Percentiles rank a stretch among this genome's conserved stretches.
Evolutionary conservation across 2,888 invertebrate species (phyloP).

Genomic region (Ormia ochracea): DNA sequence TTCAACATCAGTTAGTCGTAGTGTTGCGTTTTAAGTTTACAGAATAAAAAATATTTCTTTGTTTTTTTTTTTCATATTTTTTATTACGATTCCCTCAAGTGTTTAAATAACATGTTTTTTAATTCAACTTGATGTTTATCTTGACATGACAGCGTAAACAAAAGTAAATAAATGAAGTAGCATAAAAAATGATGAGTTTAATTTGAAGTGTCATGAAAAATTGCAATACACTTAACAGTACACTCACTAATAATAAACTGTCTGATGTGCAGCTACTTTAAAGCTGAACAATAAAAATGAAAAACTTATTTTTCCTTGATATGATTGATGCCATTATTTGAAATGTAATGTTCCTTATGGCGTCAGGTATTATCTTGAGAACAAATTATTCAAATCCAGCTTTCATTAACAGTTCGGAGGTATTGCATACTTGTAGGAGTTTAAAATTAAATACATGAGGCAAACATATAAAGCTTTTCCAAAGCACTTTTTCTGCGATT

Average conservation of each 20-base stretch:
- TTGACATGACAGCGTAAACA: conserved; percentile 51
- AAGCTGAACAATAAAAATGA: not conserved
- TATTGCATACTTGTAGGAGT: not conserved
- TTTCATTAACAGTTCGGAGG: not conserved
- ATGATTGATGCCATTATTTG: not conserved
- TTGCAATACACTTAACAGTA: conserved; percentile 22
- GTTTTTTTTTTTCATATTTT: conserved; percentile 17
- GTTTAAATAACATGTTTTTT: conserved; percentile 42
- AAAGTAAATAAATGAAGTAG: conserved; percentile 2
- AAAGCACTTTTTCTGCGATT: no score
- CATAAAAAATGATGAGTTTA: conserved; percentile 43
- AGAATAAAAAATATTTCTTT: not conserved
- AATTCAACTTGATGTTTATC: conserved; percentile 56
- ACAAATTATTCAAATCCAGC: not conserved
- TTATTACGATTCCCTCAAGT: conserved; percentile 24
- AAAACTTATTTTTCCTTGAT: not conserved
- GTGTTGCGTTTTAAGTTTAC: not conserved
- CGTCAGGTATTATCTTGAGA: not conserved
- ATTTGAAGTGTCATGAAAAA: conserved; percentile 49
- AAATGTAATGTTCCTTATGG: not conserved
- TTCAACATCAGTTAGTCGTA: not conserved
- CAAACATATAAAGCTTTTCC: no score
- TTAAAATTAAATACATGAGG: not conserved
- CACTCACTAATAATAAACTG: not conserved
- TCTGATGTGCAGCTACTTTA: not conserved